Conservation (phyloP, 2,888 invertebrate genomes). For the Calliopum simillimum region DNA sequence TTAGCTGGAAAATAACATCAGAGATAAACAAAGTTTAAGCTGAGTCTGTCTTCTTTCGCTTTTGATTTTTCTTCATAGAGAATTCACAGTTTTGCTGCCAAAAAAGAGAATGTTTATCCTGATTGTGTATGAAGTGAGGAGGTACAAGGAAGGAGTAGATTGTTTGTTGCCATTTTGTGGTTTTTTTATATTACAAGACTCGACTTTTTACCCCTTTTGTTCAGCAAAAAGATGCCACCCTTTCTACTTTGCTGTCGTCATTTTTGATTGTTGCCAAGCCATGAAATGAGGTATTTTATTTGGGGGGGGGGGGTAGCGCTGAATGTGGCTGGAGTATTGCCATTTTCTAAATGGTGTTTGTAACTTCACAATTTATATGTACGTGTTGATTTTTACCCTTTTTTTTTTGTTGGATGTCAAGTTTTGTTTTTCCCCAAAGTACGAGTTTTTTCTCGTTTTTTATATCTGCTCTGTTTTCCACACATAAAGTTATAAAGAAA, state of each 20-base stretch:
- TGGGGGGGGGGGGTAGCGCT: neutral
- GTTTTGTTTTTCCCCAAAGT: neutral
- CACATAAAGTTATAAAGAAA: conserved; percentile 2
- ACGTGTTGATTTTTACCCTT: conserved; percentile 35
- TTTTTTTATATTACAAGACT: neutral
- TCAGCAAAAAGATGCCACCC: neutral
- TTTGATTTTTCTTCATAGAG: neutral
- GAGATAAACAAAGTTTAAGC: conserved; percentile 35
- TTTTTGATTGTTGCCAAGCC: conserved; percentile 30
- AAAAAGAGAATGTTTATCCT: too few species aligned
- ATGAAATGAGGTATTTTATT: neutral
- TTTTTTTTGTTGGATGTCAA: neutral
- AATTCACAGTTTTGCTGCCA: neutral
- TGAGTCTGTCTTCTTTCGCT: neutral
- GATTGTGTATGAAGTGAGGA: neutral
- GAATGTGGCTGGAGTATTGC: neutral
- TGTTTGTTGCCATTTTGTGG: conserved; percentile 27
- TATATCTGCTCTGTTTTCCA: neutral
- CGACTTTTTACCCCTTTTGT: neutral
- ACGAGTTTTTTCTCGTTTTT: conserved; percentile 13
- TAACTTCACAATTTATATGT: conserved; percentile 28
- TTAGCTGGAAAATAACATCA: conserved; percentile 39
- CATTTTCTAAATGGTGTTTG: neutral
- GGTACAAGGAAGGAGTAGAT: conserved; percentile 6
- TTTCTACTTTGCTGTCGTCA: conserved; percentile 14